Percentiles rank a stretch among this genome's conserved stretches.
Conservation (phyloP, 2,797 vertebrate genomes). For the Galagoides demidoff region DNA sequence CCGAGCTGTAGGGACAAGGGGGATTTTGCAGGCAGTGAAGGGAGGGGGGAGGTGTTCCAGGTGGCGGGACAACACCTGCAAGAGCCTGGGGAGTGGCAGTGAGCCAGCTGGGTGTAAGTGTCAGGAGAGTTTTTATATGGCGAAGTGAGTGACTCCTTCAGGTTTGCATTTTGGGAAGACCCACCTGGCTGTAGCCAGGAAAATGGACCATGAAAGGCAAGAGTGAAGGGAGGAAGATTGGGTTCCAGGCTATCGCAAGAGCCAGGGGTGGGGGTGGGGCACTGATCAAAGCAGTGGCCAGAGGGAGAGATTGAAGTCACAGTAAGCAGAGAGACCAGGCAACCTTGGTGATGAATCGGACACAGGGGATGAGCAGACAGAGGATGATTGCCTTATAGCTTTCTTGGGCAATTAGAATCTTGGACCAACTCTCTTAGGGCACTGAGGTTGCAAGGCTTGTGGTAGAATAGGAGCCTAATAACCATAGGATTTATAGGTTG, state of each 20-base stretch:
- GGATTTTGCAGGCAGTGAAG: not conserved
- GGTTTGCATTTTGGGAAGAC: not conserved
- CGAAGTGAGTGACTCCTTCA: not conserved
- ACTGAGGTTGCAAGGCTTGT: not conserved
- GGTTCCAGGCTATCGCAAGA: not conserved
- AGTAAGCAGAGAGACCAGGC: not conserved
- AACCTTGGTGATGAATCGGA: not conserved
- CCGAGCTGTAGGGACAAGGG: too few relatives aligned
- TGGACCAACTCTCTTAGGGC: not conserved
- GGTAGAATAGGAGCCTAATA: not conserved
- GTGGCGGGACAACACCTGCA: not conserved
- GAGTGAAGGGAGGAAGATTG: not conserved
- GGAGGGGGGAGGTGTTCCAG: too few relatives aligned
- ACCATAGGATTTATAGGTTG: not conserved
- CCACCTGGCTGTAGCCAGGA: not conserved
- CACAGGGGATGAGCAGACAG: not conserved
- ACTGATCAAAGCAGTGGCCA: not conserved
- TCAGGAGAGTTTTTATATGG: not conserved
- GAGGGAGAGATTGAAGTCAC: not conserved
- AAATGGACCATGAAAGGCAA: not conserved
- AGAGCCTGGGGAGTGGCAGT: not conserved
- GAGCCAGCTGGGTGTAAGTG: fast-evolving
- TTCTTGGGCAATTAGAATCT: not conserved
- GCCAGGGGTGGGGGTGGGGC: not conserved
- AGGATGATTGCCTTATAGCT: not conserved